These are phyloP conservation scores for Eumacrocentrus americanus DNA, from an alignment of 2,888 invertebrate species.

Conservation along the genomic window DNA sequence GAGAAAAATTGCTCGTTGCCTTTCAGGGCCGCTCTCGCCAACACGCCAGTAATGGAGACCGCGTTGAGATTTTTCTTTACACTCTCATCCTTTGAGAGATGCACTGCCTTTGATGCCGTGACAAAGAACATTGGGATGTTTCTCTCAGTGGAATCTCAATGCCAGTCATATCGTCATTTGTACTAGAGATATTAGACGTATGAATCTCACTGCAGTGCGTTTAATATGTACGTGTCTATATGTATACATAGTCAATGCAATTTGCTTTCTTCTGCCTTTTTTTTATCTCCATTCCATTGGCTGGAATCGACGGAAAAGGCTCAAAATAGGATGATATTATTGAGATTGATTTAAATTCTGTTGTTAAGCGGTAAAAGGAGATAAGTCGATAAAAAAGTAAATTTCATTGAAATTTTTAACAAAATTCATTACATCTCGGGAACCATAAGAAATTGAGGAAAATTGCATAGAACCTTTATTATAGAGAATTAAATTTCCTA, in stretches of 20 bases:
- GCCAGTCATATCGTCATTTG: background rate
- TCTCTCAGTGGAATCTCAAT: constrained; percentile 1
- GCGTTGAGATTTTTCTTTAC: constrained; percentile 27
- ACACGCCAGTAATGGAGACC: constrained; percentile 24
- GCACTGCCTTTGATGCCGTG: constrained; percentile 34
- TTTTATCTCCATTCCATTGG: background rate
- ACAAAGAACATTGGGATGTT: constrained; percentile 29
- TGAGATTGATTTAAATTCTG: no score
- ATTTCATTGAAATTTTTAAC: no score
- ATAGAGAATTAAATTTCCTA: no score
- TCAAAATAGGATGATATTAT: no score
- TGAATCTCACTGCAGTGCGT: background rate
- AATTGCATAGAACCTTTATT: no score
- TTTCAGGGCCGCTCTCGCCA: constrained; percentile 24
- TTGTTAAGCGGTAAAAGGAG: no score
- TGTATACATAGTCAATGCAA: background rate
- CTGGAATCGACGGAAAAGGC: no score
- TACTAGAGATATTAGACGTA: background rate
- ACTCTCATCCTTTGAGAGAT: constrained; percentile 23
- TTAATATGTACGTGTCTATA: no score
- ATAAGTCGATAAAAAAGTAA: no score
- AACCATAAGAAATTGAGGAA: no score
- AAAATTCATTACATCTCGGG: no score
- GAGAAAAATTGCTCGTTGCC: constrained; percentile 36
- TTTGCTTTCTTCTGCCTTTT: background rate